Conservation (phyloP, 2,113 vertebrate genomes). For the Xerus inauris region DNA sequence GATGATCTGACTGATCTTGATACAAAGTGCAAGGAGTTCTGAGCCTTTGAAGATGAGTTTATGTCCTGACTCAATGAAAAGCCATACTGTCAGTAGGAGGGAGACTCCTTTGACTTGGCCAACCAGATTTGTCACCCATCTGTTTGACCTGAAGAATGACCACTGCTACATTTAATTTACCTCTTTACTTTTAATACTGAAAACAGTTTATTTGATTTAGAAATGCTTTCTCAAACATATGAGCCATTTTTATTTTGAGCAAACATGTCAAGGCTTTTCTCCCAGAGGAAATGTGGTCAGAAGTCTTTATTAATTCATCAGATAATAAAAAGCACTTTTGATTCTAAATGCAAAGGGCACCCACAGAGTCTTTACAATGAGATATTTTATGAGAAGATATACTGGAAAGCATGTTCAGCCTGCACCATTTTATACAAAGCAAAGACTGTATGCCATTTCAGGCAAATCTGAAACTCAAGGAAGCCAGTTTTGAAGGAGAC, state of each 20-base stretch:
- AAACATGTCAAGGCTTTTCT: slow-evolving; percentile 39
- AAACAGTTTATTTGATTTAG: slow-evolving; percentile 57
- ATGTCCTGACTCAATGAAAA: neutral
- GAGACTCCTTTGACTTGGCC: neutral
- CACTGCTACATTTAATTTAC: slow-evolving; percentile 38
- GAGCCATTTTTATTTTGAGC: slow-evolving; percentile 58
- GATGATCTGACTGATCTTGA: neutral
- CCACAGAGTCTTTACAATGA: slow-evolving; percentile 44
- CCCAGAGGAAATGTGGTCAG: slow-evolving; percentile 53
- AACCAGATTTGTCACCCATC: neutral
- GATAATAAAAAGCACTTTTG: slow-evolving; percentile 67
- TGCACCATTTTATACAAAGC: neutral
- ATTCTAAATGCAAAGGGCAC: slow-evolving; percentile 47
- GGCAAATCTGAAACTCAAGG: neutral
- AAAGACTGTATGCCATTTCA: neutral
- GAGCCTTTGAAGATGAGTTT: neutral
- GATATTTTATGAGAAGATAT: slow-evolving; percentile 31
- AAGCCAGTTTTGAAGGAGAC: neutral
- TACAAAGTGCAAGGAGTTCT: neutral
- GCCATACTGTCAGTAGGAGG: neutral
- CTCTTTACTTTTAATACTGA: neutral
- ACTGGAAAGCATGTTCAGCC: neutral
- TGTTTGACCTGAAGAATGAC: neutral
- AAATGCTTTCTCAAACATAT: slow-evolving; percentile 49
- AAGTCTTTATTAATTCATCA: slow-evolving; percentile 73